Evolutionary conservation across 2,888 invertebrate genomes (phyloP).

Genomic region (Acanthosepion pharaonis): DNA sequence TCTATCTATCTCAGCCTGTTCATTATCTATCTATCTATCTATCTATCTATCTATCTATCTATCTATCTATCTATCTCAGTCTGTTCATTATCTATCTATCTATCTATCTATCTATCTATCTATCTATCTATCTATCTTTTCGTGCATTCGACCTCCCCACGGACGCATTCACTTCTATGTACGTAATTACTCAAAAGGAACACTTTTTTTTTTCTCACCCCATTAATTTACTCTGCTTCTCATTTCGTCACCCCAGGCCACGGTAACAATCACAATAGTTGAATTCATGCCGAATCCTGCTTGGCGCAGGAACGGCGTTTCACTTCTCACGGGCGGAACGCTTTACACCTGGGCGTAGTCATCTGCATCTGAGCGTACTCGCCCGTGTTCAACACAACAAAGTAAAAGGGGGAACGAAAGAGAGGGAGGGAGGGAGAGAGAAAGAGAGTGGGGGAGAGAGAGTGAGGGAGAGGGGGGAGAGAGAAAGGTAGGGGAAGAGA

Average conservation of each 20-base stretch:
- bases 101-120: not conserved
- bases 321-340: not conserved
- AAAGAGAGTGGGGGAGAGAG: too few relatives aligned
- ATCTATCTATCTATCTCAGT: not conserved
- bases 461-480: too few relatives aligned
- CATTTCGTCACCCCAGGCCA: too few relatives aligned
- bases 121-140: not conserved
- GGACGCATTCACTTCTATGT: not conserved
- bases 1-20: too few relatives aligned
- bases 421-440: too few relatives aligned
- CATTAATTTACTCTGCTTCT: not conserved
- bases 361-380: not conserved
- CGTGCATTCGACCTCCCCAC: not conserved
- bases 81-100: not conserved
- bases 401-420: too few relatives aligned
- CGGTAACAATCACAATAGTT: too few relatives aligned
- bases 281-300: not conserved
- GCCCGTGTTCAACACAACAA: too few relatives aligned
- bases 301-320: not conserved
- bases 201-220: not conserved
- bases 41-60: not conserved
- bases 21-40: not conserved
- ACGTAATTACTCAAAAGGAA: not conserved
- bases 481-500: too few relatives aligned
- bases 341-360: not conserved